Evolutionary conservation across 1,140 invertebrate genomes (phyloP), one percentile per base, ranked within the genome.

Genomic region (Maconellicoccus hirsutus): DNA sequence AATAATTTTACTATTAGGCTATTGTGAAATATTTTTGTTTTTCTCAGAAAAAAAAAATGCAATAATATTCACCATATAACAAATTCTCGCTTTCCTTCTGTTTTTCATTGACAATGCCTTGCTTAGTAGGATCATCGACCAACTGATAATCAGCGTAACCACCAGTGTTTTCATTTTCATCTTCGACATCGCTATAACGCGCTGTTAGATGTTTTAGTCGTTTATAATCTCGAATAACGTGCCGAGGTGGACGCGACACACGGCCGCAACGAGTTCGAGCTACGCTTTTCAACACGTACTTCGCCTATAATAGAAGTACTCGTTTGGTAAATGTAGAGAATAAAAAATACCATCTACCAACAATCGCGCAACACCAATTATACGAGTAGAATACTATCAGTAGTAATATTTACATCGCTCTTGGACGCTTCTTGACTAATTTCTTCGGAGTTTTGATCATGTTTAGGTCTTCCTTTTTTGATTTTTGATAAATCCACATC

Each of bases 151-250:
- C 61, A 3, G 21, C 61, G 19, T 66, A 66, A 2, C 25, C 61
- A 23, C 61, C 25, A 66, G 22, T 25, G 16, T 66, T 66, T 16
- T 59, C 52, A 16, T 22, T 59, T 52, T 52, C 42, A 23, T 66
- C 61, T 23, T 66, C 61, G 25, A 16, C 25, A 66, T 66, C 61
- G 21, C 25, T 66, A 25, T 66, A 23, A 10, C 10, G 61, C 4
- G 21, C 61, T 12, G 19, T 25, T 23, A 23, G 16, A 59, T 70
- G 33, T 52, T 38, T 21, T n/a, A 71, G 38, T 66, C 86, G 83
- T 75, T 86, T 87, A 74, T 87, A 87, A 76, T 87, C 86, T 72
- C 84, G 83, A 1, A 87, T 81, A 83, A 87, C 87, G 74, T 88
- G 85, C 33, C 84, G 81, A 0, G 86, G 86, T 0, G 86, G 86